phyloP scores from a whole-genome alignment of 2,113 vertebrate genomes.

The Danionella cerebrum region DNA sequence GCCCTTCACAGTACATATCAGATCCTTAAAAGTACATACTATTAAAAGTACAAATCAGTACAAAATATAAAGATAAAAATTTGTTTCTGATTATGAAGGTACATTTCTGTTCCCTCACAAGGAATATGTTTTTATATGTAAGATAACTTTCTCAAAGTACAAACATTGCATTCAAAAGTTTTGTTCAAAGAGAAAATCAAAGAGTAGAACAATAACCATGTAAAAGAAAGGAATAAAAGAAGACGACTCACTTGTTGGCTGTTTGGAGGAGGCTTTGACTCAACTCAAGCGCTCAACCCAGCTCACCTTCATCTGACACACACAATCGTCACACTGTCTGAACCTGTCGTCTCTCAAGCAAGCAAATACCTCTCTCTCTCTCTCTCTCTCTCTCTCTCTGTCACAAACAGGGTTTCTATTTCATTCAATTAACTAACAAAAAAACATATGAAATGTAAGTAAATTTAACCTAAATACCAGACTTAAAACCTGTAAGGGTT shows the following conservation, averaged over 20 bases:
- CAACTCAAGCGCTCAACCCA: background rate
- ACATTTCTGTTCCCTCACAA: too few species aligned
- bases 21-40: too few species aligned
- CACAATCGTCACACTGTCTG: constrained; percentile 35
- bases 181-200: background rate
- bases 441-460: background rate
- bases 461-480: background rate
- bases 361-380: constrained; percentile 9
- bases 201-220: background rate
- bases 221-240: background rate
- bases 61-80: too few species aligned
- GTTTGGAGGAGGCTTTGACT: background rate
- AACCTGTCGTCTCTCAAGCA: constrained; percentile 37
- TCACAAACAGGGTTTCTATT: background rate
- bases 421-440: constrained; percentile 5
- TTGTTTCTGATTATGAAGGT: too few species aligned
- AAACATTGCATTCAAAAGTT: background rate
- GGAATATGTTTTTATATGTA: too few species aligned
- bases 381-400: background rate
- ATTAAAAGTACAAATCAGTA: too few species aligned
- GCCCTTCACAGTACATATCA: too few species aligned
- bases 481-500: background rate
- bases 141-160: too few species aligned
- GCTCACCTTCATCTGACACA: constrained; percentile 23
- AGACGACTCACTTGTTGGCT: constrained; percentile 22